Evolutionary conservation across 2,888 invertebrate genomes (phyloP), one percentile per base, ranked within the genome.

Genomic region (Lithosia quadra): DNA sequence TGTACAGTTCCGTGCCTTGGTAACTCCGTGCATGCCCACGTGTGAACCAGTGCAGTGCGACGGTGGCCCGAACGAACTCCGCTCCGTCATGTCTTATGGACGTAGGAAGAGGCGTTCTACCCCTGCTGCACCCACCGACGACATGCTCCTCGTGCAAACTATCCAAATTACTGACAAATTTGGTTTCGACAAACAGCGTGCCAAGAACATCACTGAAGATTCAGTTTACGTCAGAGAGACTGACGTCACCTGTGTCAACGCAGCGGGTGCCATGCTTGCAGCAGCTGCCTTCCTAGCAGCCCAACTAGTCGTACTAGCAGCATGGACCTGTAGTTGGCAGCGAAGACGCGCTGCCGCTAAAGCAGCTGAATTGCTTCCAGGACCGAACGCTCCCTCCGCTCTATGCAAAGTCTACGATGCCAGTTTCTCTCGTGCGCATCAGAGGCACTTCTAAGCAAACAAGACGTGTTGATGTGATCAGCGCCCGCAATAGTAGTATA

Each of bases 101-200:
- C 96, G 97, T 84, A 96, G 97, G 89, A 97, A 97, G 92, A 96
- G 98, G 85, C 96, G 97, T 95, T 97, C 96, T 86, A 96, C 95
- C 79, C 96, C 95, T 24, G 90, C 93, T 59, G 86, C 92, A 28
- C 95, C 95, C 66, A 93, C 96, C 73, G 98, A 98, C 85, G 98
- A 98, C 88, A 96, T 98, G 92, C 96, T 98, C 24, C 96, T 98
- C 72, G 98, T 98, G 39, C 98, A 98, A 90, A 97, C 98, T 70
- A 98, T 99, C 86, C 98, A 98, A 92, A 98, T 98, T 88, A 98
- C 98, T 49, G 98, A 99, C 94, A 98, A 98, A 90, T 98, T 98
- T 90, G 98, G 98, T 55, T 98, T 98, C 91, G 97, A 97, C 84
- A 96, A 96, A 85, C 96, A 96, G 82, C 96, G 96, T 74, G 96